Evolutionary conservation across 2,888 invertebrate genomes (phyloP).

Genomic region (Pogonocherus hispidulus): DNA sequence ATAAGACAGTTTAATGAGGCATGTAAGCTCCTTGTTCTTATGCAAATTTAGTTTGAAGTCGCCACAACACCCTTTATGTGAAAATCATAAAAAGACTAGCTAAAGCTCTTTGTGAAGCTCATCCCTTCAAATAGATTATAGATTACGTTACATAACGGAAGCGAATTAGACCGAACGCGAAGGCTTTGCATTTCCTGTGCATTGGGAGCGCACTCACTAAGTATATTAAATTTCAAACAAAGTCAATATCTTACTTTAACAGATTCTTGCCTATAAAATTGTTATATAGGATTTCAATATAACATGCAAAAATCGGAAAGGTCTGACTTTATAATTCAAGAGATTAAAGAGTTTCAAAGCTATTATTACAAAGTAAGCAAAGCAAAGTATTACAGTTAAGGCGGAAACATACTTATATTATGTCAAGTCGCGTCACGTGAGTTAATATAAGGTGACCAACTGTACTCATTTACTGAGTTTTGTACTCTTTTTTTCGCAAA

Average conservation of each 20-base stretch:
- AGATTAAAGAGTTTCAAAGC: too few relatives aligned
- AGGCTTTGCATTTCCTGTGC: neutral
- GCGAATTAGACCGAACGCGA: neutral
- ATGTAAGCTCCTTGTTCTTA: neutral
- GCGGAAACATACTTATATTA: too few relatives aligned
- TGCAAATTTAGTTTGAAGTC: neutral
- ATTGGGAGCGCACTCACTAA: neutral
- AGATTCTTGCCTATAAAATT: neutral
- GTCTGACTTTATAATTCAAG: too few relatives aligned
- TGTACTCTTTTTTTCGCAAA: too few relatives aligned
- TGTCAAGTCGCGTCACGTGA: too few relatives aligned
- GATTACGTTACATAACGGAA: neutral
- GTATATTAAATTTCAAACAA: neutral
- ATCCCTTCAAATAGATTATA: neutral
- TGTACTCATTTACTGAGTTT: too few relatives aligned
- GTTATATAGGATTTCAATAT: too few relatives aligned
- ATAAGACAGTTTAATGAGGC: too few relatives aligned
- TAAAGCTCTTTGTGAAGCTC: neutral
- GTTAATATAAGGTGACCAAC: too few relatives aligned
- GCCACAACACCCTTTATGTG: neutral
- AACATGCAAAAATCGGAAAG: too few relatives aligned
- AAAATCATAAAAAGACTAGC: neutral
- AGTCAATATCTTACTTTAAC: neutral
- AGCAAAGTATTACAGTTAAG: too few relatives aligned
- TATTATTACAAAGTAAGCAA: too few relatives aligned